These are phyloP conservation scores for Coleophora flavipennella DNA, from an alignment of 2,888 invertebrate genomes.

Conservation along the genomic window DNA sequence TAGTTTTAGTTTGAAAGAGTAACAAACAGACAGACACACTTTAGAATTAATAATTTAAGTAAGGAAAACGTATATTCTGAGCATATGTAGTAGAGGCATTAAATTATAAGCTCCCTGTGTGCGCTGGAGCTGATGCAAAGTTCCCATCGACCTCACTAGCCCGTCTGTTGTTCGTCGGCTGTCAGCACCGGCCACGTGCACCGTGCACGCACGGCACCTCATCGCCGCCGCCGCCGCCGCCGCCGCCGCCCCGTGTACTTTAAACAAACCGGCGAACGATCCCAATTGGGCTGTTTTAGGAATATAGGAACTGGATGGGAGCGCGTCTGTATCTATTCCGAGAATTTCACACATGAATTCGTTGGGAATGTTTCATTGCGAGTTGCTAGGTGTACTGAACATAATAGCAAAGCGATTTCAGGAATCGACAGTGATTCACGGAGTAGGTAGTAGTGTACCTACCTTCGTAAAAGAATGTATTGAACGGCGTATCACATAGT, in stretches of 20 bases:
- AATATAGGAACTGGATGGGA: slow-evolving; percentile 45
- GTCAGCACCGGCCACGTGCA: slow-evolving; percentile 34
- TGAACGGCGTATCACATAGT: not conserved
- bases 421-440: not conserved
- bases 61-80: not conserved
- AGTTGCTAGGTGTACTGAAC: too few species aligned
- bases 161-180: slow-evolving; percentile 53
- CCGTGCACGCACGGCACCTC: too few species aligned
- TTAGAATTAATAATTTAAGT: too few species aligned
- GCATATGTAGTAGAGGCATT: not conserved
- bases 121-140: slow-evolving; percentile 28
- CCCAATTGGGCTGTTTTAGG: slow-evolving; percentile 47
- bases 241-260: slow-evolving; percentile 45
- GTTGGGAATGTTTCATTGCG: not conserved
- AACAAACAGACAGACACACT: too few species aligned
- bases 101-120: not conserved
- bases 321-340: slow-evolving; percentile 22
- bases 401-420: too few species aligned
- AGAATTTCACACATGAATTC: slow-evolving; percentile 28
- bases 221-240: slow-evolving; percentile 42
- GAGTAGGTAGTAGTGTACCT: not conserved
- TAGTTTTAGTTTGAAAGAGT: too few species aligned
- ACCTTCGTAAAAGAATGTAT: too few species aligned
- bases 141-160: slow-evolving; percentile 37
- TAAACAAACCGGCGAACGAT: slow-evolving; percentile 48